Base-by-base conservation (phyloP, 2,888 invertebrate species). In the Caradrina clavipalpis region DNA sequence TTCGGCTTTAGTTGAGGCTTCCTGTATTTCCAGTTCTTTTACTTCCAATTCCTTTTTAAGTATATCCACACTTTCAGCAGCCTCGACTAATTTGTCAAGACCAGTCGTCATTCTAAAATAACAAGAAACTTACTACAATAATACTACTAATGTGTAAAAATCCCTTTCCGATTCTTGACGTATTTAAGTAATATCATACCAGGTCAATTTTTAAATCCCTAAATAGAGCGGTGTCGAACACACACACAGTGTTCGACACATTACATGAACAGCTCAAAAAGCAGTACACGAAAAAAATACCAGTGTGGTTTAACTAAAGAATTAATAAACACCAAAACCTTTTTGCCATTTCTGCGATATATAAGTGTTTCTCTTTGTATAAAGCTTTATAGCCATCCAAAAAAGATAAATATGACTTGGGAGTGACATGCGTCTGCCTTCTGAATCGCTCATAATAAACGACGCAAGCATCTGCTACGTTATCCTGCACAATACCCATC, bases 341-440 rank as follows among this genome's bases (percentile, higher is more conserved):
- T 81, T 96, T 96, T 0, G 98, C 98, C 92, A 98, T 94, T 45
- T 96, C 96, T 55, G 97, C 97, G 82, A 99, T 98, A 78, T 97
- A 97, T 0, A 96, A 93, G 78, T 98, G 97, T 88, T 98, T 98
- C 62, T 97, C 97, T 51, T 96, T 96, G 86, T 99, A 99, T 42
- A 98, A 96, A 1, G 92, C 90, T 92, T 99, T 98, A 89, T 99
- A 99, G 1, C 97, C 97, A 67, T 97, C 97, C 81, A 99, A 94
- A 91, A 98, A 99, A 0, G 98, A 97, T 56, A 99, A 96, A 88
- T 98, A 98, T 0, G 99, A 98, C 91, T 98, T 99, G 0, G 99
- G 99, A 1, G 99, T 99, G 0, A 99, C 98, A 90, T 98, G 98
- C 0, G 98, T 97, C 87, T 98, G 97, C 62, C 99, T 96, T 49